phyloP scores from a whole-genome alignment of 2,888 invertebrate genomes.

The Sinopyrophorus schimmeli region DNA sequence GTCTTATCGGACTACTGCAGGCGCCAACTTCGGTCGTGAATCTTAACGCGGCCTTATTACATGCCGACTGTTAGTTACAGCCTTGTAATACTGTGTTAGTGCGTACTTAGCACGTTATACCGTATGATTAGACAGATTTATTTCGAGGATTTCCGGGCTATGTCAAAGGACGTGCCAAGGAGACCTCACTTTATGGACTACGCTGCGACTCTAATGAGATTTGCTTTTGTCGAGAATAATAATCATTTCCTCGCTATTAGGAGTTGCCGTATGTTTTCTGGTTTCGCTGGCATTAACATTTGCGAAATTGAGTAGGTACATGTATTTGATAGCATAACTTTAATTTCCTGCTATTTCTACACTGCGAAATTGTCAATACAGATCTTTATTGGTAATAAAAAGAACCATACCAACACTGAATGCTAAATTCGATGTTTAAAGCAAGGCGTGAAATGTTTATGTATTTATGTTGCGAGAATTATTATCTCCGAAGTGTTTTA shows the following conservation, averaged over 20 bases:
- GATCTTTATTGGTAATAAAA: constrained; percentile 7
- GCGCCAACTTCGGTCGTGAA: constrained; percentile 39
- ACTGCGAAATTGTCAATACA: not conserved
- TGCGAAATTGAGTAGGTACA: constrained; percentile 2
- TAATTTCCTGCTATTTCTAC: constrained; percentile 7
- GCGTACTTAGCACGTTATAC: constrained; percentile 54
- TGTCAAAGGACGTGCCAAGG: constrained; percentile 48
- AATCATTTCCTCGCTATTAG: constrained; percentile 48
- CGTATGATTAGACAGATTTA: constrained; percentile 55
- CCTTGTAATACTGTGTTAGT: constrained; percentile 52
- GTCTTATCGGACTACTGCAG: constrained; percentile 39
- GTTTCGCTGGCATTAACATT: constrained; percentile 2
- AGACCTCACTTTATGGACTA: constrained; percentile 44
- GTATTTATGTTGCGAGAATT: no score
- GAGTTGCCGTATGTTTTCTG: constrained; percentile 48
- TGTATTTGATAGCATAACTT: constrained; percentile 1
- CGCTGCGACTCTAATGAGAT: constrained; percentile 48
- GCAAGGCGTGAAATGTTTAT: no score
- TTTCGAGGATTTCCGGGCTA: constrained; percentile 52
- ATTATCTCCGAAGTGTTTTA: no score
- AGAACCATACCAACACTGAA: constrained; percentile 1
- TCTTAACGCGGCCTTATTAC: constrained; percentile 42
- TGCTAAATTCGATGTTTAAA: no score
- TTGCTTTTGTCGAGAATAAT: constrained; percentile 47
- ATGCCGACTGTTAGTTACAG: constrained; percentile 47